Conservation (phyloP, 2,888 invertebrate genomes). For the Tipula helvola region DNA sequence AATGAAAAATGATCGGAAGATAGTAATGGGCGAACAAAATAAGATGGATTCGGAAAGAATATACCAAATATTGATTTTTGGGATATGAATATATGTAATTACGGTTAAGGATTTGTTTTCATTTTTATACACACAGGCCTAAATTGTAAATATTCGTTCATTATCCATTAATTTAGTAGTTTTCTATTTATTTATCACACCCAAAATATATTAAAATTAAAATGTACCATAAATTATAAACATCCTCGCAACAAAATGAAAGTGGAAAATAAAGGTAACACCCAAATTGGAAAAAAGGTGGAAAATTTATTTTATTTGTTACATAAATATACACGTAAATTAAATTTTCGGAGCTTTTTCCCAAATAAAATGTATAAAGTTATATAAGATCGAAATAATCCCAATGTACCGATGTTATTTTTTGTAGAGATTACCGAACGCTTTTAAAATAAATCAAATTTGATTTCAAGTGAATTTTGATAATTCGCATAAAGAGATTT, state of each 20-base stretch:
- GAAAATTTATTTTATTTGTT: neutral
- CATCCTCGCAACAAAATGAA: neutral
- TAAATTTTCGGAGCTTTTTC: neutral
- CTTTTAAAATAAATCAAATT: neutral
- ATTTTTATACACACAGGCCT: neutral
- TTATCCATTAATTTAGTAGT: neutral
- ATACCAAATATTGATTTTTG: neutral
- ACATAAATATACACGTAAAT: neutral
- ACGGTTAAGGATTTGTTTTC: neutral
- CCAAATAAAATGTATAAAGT: neutral
- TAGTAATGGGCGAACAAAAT: neutral
- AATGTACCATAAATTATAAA: too few species aligned
- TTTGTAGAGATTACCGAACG: neutral
- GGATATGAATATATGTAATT: neutral
- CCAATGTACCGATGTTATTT: neutral
- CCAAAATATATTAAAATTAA: too few species aligned
- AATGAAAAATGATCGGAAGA: neutral
- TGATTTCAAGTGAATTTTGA: too few species aligned
- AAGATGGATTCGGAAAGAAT: neutral
- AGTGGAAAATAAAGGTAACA: neutral
- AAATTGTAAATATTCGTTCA: neutral
- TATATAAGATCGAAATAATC: neutral
- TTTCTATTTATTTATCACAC: neutral
- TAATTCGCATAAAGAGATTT: neutral
- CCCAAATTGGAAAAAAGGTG: neutral